phyloP scores from a whole-genome alignment of 2,797 vertebrate species.

The Pygocentrus nattereri region DNA sequence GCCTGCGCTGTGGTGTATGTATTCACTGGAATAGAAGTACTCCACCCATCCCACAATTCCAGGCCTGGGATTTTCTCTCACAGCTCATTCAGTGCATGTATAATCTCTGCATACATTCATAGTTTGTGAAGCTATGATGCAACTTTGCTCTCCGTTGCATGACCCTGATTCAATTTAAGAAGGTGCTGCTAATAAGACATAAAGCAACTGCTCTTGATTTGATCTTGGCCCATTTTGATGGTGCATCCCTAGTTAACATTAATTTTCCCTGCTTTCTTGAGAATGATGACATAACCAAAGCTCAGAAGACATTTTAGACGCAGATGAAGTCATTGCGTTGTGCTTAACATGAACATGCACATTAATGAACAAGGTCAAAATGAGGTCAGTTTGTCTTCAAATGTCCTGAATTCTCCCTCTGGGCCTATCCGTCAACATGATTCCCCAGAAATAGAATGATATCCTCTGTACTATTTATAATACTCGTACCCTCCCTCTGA shows the following conservation, averaged over 20 bases:
- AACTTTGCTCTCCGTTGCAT: neutral
- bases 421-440: neutral
- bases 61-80: constrained; percentile 13
- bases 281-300: too few relatives aligned
- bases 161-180: neutral
- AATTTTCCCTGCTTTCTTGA: neutral
- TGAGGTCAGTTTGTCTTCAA: too few relatives aligned
- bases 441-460: constrained; percentile 15
- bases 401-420: neutral
- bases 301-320: too few relatives aligned
- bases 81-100: neutral
- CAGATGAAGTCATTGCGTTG: too few relatives aligned
- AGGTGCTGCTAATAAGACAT: too few relatives aligned
- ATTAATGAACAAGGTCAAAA: neutral
- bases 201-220: too few relatives aligned
- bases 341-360: too few relatives aligned
- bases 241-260: too few relatives aligned
- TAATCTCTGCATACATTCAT: constrained; percentile 7
- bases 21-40: constrained; percentile 23
- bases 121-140: neutral
- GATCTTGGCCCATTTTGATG: too few relatives aligned
- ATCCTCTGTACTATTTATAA: constrained; percentile 22
- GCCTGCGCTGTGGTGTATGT: constrained; percentile 11
- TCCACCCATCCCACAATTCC: constrained; percentile 40
- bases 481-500: neutral